Percentiles rank a stretch among this genome's conserved stretches.
phyloP scores from a whole-genome alignment of 2,113 vertebrate species.

The Arvicanthis niloticus region DNA sequence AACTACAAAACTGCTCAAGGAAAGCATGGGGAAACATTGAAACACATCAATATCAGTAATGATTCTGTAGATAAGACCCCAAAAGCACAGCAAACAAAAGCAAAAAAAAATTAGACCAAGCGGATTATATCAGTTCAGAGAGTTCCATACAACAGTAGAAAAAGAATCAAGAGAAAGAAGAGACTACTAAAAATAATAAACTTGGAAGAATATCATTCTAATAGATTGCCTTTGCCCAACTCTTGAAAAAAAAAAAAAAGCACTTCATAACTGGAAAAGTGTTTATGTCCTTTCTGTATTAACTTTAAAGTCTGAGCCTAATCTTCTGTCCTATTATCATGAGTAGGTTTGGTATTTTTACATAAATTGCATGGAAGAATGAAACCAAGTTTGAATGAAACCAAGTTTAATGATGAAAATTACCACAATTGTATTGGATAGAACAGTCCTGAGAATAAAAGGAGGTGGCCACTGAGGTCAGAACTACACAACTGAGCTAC shows the following conservation, averaged over 20 bases:
- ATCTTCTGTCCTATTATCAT: not conserved
- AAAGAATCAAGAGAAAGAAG: not conserved
- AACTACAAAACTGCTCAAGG: not conserved
- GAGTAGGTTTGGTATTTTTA: not conserved
- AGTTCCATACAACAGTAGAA: not conserved
- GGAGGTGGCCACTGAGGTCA: rapidly evolving
- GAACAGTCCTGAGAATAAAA: not conserved
- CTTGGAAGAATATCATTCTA: not conserved
- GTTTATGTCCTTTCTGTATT: not conserved
- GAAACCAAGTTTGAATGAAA: not conserved
- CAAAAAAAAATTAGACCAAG: not conserved
- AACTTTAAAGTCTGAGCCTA: not conserved
- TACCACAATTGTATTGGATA: not conserved
- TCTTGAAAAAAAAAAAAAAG: not conserved
- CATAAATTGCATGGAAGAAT: not conserved
- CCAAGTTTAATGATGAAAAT: not conserved
- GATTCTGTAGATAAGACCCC: not conserved
- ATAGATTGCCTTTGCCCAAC: not conserved
- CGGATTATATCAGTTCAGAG: not conserved
- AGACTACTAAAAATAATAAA: not conserved
- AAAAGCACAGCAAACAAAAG: not conserved
- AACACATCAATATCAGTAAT: not conserved
- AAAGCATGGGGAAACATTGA: not conserved
- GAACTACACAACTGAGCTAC: not conserved
- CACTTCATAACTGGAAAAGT: not conserved